A percentile compares a stretch with the other conserved stretches of the same genome.
These are phyloP conservation scores for Lithophane semibrunnea DNA, from an alignment of 2,888 invertebrate species.

Conservation along the genomic window DNA sequence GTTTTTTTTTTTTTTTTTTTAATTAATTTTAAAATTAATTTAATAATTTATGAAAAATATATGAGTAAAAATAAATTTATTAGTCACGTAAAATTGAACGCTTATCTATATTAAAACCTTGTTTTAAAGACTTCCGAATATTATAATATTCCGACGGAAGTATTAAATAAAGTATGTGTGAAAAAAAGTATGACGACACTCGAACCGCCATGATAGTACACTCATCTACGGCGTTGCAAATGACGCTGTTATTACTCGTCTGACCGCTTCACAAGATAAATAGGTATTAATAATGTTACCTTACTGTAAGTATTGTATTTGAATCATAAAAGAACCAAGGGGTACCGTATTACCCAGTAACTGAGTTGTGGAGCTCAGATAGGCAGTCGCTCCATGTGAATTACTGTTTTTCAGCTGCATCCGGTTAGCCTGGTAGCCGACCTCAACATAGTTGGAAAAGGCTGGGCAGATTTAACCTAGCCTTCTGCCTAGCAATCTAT, in stretches of 20 bases:
- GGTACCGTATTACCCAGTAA: too few relatives aligned
- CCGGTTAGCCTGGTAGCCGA: too few relatives aligned
- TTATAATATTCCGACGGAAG: not conserved
- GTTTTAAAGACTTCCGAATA: not conserved
- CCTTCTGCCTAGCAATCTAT: not conserved
- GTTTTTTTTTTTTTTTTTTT: too few relatives aligned
- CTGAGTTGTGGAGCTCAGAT: too few relatives aligned
- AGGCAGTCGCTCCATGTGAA: too few relatives aligned
- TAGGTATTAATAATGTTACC: not conserved
- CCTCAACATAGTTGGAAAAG: too few relatives aligned
- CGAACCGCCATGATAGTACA: not conserved
- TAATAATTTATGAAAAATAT: too few relatives aligned
- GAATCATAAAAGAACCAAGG: not conserved
- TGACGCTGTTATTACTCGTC: not conserved
- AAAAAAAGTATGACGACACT: not conserved
- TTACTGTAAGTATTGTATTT: not conserved
- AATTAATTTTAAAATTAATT: too few relatives aligned
- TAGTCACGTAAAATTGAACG: not conserved
- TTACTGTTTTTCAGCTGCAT: too few relatives aligned
- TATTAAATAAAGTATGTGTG: not conserved
- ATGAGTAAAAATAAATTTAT: too few relatives aligned
- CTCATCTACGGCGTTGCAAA: not conserved
- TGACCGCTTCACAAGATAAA: not conserved
- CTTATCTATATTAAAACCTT: not conserved
- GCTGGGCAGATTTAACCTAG: not conserved